Percentiles rank a stretch among this genome's conserved stretches.
Evolutionary conservation across 2,888 invertebrate genomes (phyloP).

Genomic region (Pasiphila rectangulata): DNA sequence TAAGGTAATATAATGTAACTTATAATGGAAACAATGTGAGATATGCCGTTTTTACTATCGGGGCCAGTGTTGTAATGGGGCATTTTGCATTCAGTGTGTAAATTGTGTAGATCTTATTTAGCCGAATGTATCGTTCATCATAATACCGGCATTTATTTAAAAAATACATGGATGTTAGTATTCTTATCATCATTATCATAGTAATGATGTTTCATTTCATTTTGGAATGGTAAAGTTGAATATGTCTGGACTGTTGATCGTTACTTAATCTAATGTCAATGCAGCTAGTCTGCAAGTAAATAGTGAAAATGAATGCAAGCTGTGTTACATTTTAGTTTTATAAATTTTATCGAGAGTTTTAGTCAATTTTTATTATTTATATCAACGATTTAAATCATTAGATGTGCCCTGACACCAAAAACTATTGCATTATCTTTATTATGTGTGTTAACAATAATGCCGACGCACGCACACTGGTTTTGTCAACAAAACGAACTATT

Average conservation of each 20-base stretch:
- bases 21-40: too few species aligned
- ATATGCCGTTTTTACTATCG: too few species aligned
- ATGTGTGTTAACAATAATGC: too few species aligned
- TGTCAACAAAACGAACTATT: too few species aligned
- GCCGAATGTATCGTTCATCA: conserved; percentile 35
- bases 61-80: too few species aligned
- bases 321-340: conserved; percentile 31
- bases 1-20: too few species aligned
- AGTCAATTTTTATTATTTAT: conserved; percentile 34
- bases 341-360: conserved; percentile 31
- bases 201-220: conserved; percentile 31
- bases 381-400: too few species aligned
- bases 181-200: conserved; percentile 23
- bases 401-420: too few species aligned
- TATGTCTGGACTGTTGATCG: conserved; percentile 21
- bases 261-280: conserved; percentile 2
- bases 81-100: conserved; percentile 44
- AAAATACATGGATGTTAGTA: conserved; percentile 40
- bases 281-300: conserved; percentile 10
- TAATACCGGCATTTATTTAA: conserved; percentile 56
- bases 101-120: conserved; percentile 26
- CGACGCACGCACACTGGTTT: too few species aligned
- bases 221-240: conserved; percentile 16
- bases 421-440: too few species aligned
- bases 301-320: conserved; percentile 20